phyloP scores from a whole-genome alignment of 2,797 vertebrate genomes.

The Tragelaphus oryx region DNA sequence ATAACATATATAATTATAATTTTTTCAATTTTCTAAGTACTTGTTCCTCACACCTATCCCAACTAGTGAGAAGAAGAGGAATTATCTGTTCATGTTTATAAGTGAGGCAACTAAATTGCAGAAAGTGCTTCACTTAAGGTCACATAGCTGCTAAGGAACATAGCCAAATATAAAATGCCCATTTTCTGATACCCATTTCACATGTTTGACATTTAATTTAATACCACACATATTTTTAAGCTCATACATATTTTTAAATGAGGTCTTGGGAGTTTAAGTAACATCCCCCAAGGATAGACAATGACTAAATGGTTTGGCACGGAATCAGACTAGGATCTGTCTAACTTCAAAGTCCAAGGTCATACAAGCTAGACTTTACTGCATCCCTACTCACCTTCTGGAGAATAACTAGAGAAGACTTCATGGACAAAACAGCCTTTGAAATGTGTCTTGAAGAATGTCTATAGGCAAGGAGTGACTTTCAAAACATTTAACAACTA shows the following conservation, averaged over 20 bases:
- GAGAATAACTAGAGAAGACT: not conserved
- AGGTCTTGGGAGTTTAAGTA: not conserved
- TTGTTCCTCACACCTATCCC: not conserved
- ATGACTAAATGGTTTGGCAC: not conserved
- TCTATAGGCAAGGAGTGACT: not conserved
- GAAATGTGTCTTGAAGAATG: not conserved
- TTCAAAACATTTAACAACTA: not conserved
- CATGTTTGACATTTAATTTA: not conserved
- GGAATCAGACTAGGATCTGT: conserved; percentile 1
- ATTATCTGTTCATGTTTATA: not conserved
- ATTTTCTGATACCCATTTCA: not conserved
- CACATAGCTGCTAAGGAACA: not conserved
- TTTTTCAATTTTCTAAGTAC: not conserved
- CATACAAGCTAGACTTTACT: not conserved
- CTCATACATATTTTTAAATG: not conserved
- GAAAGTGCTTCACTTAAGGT: not conserved
- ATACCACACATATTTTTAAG: not conserved
- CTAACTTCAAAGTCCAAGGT: not conserved
- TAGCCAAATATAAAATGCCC: not conserved
- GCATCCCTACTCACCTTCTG: not conserved
- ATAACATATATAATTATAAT: not conserved
- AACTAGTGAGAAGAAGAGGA: not conserved
- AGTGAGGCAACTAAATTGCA: not conserved
- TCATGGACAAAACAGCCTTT: not conserved
- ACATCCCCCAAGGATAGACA: not conserved